phyloP scores from a whole-genome alignment of 2,113 vertebrate genomes.

The Poeciliopsis prolifica region DNA sequence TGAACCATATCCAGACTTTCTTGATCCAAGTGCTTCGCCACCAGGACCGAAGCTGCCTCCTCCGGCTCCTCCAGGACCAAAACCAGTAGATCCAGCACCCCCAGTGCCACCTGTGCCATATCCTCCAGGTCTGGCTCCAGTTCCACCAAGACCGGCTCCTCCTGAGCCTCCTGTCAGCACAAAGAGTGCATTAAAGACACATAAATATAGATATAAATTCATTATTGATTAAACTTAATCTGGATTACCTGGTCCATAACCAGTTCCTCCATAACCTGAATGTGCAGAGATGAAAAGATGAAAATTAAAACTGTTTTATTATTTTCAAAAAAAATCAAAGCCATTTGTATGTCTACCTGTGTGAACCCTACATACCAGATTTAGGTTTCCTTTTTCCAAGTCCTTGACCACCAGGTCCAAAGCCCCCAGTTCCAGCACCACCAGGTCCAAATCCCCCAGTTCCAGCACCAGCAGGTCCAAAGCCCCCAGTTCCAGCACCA shows the following conservation, averaged over 20 bases:
- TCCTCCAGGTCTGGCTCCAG: slow-evolving; percentile 19
- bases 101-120: slow-evolving; percentile 9
- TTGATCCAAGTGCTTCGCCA: slow-evolving; percentile 54
- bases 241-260: slow-evolving; percentile 49
- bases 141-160: slow-evolving; percentile 40
- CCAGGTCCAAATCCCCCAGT: slow-evolving; percentile 40
- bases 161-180: slow-evolving; percentile 32
- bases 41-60: slow-evolving; percentile 55
- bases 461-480: slow-evolving; percentile 13
- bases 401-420: slow-evolving; percentile 29
- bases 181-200: background rate
- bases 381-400: slow-evolving; percentile 70
- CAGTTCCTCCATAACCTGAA: slow-evolving; percentile 58
- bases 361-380: slow-evolving; percentile 49
- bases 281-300: background rate
- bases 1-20: slow-evolving; percentile 69
- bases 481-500: slow-evolving; percentile 20
- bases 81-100: slow-evolving; percentile 13
- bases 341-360: background rate
- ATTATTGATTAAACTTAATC: background rate
- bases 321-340: background rate
- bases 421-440: slow-evolving; percentile 26
- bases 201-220: background rate
- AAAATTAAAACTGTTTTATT: background rate
- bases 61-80: slow-evolving; percentile 20